A percentile compares a stretch with the other conserved stretches of the same genome.
phyloP scores from a whole-genome alignment of 1,140 invertebrate genomes.

The Aricia agestis region DNA sequence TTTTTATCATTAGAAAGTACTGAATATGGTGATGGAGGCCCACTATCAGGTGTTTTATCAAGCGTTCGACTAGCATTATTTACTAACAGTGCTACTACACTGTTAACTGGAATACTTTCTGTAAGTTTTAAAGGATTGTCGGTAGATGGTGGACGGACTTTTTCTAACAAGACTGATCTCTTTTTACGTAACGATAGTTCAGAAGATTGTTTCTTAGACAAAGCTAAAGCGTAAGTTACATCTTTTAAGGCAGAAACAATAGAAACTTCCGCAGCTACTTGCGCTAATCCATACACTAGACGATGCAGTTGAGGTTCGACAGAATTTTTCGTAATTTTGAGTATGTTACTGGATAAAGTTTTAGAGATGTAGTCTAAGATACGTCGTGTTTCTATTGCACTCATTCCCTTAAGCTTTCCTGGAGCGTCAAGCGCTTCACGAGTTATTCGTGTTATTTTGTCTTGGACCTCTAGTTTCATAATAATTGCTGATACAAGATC shows the following conservation, averaged over 20 bases:
- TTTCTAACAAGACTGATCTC: constrained; percentile 34
- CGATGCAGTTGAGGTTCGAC: constrained; percentile 66
- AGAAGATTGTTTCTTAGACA: constrained; percentile 65
- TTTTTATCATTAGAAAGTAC: constrained; percentile 44
- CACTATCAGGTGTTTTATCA: constrained; percentile 10
- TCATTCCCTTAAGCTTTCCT: constrained; percentile 61
- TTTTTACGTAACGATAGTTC: constrained; percentile 63
- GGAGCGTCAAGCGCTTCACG: constrained; percentile 62
- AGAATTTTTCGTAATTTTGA: constrained; percentile 56
- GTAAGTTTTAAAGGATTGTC: not conserved
- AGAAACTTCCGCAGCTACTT: constrained; percentile 66
- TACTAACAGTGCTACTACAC: not conserved
- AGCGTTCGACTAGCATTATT: not conserved
- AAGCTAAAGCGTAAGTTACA: constrained; percentile 56
- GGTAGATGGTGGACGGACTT: constrained; percentile 24
- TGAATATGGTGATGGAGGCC: constrained; percentile 39
- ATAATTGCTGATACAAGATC: constrained; percentile 60
- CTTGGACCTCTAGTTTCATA: constrained; percentile 61
- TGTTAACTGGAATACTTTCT: not conserved
- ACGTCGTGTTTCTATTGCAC: constrained; percentile 65
- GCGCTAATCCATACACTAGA: constrained; percentile 61
- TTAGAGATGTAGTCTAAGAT: constrained; percentile 67
- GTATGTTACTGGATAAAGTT: constrained; percentile 59
- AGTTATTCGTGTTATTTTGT: constrained; percentile 66
- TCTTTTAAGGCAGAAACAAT: constrained; percentile 67